Conservation (phyloP, 37 sponge, comb jelly and placozoan genomes). For the Bolinopsis microptera region DNA sequence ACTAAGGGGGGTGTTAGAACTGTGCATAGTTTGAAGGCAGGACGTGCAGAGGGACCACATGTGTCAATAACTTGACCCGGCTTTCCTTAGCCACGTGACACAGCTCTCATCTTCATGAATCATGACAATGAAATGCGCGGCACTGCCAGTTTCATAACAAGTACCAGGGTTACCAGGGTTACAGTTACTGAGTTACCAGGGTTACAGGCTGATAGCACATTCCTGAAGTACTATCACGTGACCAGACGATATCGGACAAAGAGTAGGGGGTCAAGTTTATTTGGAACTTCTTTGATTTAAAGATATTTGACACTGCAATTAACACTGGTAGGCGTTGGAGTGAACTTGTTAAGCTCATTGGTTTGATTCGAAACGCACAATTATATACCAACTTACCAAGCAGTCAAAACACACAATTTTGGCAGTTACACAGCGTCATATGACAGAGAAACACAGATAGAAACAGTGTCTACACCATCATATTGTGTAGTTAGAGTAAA, state of each 20-base stretch:
- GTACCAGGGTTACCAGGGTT: too few species aligned
- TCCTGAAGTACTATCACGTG: too few species aligned
- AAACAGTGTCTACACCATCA: neutral
- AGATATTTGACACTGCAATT: neutral
- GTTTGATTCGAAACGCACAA: neutral
- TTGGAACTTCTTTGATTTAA: too few species aligned
- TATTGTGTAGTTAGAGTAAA: neutral
- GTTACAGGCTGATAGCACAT: too few species aligned
- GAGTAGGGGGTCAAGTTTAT: too few species aligned
- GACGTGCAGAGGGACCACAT: neutral
- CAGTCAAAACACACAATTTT: neutral
- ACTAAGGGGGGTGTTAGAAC: neutral
- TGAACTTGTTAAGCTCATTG: too few species aligned
- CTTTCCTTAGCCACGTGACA: neutral
- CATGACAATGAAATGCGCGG: too few species aligned
- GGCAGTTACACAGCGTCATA: neutral
- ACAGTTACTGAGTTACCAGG: too few species aligned
- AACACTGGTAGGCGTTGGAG: too few species aligned
- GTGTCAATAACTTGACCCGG: neutral
- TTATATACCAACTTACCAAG: neutral
- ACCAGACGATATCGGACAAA: too few species aligned
- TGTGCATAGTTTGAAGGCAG: neutral
- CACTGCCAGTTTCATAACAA: too few species aligned
- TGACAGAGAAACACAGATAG: neutral
- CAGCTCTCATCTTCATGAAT: neutral